Base-by-base conservation (phyloP, 2,888 invertebrate genomes). In the Lutraria lutraria region DNA sequence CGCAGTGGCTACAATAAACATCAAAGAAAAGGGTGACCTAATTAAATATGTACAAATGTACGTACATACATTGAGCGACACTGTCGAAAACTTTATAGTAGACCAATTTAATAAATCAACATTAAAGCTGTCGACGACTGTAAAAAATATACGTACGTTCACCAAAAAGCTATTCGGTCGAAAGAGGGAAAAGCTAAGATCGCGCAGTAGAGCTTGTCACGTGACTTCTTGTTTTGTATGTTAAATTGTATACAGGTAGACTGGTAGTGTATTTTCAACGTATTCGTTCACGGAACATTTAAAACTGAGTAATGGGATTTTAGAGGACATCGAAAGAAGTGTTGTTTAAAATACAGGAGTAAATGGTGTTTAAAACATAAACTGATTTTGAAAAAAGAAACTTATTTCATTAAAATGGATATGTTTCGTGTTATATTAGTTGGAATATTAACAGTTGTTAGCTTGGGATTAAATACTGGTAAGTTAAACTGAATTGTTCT, bases 391-490 rank as follows among this genome's bases (percentile, higher is more conserved):
- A n/a, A n/a, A 53, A 84, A 84, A 34, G 15, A 54, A 76, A 25
- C 19, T 19, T 31, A 12, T 84, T 76, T 34, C 31, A 25, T 13
- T n/a, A 84, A 53, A 76, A 84, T 84, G 84, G 76, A 82, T 83
- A 43, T 79, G 52, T 83, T 87, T 79, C 52, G 54, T 79, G 81
- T 84, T 15, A 52, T 84, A 68, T 60, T 88, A 19, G 34, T 85
- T 83, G 88, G 88, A 82, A 81, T 81, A 79, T 56, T 88, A 83
- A 79, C 82, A 60, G 53, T 85, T 53, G 52, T 76, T 6, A 56
- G 76, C 56, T 63, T 83, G 79, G 85, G 83, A 88, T 82, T 83
- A 79, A 82, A 79, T 54, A 63, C 60, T 76, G 88, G 88, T 88
- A 80, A 86, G 88, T 63, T 84, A 54, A 29, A n/a, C 29, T 19